These are phyloP conservation scores for Amazona guildingii DNA, from an alignment of 2,113 vertebrate species.

Conservation along the genomic window DNA sequence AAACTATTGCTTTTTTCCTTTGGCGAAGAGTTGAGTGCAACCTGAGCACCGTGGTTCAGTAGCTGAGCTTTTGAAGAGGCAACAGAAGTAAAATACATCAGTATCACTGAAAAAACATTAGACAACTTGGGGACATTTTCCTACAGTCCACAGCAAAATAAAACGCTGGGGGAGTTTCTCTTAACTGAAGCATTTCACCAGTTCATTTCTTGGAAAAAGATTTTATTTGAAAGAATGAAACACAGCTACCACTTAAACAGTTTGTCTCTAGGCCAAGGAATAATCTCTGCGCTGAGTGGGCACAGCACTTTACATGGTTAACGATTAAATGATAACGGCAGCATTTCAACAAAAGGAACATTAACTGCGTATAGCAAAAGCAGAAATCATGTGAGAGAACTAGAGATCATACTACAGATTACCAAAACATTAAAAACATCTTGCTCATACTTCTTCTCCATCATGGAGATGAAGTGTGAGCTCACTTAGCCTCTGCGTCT, in stretches of 20 bases:
- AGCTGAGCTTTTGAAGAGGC: background rate
- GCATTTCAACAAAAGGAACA: background rate
- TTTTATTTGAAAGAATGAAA: constrained; percentile 29
- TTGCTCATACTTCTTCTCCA: background rate
- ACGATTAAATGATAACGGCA: constrained; percentile 36
- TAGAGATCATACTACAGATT: background rate
- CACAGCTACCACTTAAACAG: background rate
- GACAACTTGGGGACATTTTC: background rate
- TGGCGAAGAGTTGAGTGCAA: background rate
- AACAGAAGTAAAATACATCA: background rate
- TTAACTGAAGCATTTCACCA: background rate
- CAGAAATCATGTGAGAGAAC: background rate
- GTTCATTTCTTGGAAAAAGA: background rate
- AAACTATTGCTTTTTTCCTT: background rate
- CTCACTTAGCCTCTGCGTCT: background rate
- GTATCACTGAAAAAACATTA: background rate
- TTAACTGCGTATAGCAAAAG: background rate
- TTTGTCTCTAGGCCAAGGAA: constrained; percentile 44
- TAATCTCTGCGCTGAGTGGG: background rate
- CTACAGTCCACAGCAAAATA: background rate
- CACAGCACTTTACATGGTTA: background rate
- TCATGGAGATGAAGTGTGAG: background rate
- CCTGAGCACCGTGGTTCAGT: background rate
- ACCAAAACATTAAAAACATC: background rate
- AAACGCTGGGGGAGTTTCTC: background rate